phyloP scores from a whole-genome alignment of 2,888 invertebrate genomes.

The Drosophila aldrichi region DNA sequence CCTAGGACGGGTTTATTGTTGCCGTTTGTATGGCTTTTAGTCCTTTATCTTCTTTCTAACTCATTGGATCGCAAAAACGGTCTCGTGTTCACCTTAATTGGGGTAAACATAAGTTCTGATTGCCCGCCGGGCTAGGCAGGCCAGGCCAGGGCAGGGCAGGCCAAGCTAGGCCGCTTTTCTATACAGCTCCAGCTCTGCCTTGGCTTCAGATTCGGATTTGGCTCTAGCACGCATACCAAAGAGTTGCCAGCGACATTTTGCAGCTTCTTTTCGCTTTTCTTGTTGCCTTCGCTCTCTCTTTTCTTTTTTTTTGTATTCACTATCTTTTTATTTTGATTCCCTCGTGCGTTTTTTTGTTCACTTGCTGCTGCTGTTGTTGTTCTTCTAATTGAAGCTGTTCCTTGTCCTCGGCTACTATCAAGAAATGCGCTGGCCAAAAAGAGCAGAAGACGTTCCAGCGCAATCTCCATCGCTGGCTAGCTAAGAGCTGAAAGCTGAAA shows the following conservation, averaged over 20 bases:
- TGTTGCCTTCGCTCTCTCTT: neutral
- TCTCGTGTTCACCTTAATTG: constrained; percentile 84
- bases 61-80: constrained; percentile 83
- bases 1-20: constrained; percentile 64
- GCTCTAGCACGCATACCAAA: constrained; percentile 43
- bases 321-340: constrained; percentile 2
- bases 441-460: constrained; percentile 1
- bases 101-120: constrained; percentile 80
- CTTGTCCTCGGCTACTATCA: constrained; percentile 21
- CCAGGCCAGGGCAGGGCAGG: neutral
- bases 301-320: neutral
- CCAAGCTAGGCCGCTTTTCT: neutral
- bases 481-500: constrained; percentile 39
- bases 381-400: constrained; percentile 40
- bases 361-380: neutral
- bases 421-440: constrained; percentile 12
- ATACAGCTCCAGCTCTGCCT: neutral
- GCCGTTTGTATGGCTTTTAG: constrained; percentile 69
- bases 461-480: constrained; percentile 11
- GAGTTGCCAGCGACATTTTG: constrained; percentile 65
- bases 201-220: constrained; percentile 1
- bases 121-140: constrained; percentile 55
- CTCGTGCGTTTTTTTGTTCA: neutral
- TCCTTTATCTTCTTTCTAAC: constrained; percentile 84
- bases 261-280: constrained; percentile 12